phyloP scores from a whole-genome alignment of 2,113 vertebrate genomes.

The Macrotis lagotis region DNA sequence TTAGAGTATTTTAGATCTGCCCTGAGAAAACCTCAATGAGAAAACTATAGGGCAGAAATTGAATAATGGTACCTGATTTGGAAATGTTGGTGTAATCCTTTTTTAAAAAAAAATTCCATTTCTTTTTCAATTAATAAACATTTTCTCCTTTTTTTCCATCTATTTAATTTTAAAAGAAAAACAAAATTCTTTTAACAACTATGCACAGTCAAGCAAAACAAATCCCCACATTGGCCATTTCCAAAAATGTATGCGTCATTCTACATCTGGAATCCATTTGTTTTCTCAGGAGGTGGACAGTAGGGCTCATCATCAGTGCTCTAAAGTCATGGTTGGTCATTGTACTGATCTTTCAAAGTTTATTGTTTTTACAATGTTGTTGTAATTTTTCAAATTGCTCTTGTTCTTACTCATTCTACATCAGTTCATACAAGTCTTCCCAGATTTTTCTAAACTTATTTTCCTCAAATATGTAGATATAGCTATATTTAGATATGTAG shows the following conservation, averaged over 20 bases:
- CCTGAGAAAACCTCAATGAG: not conserved
- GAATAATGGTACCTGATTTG: not conserved
- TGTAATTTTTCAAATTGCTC: not conserved
- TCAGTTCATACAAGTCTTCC: not conserved
- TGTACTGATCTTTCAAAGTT: not conserved
- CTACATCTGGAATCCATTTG: not conserved
- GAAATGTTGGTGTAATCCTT: not conserved
- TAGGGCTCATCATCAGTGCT: not conserved
- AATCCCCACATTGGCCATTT: not conserved
- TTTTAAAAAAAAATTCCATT: not conserved
- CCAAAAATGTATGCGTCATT: not conserved
- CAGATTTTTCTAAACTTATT: not conserved
- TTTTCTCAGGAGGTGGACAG: not conserved
- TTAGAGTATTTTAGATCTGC: not conserved
- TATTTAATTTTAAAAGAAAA: not conserved
- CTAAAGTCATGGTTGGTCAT: not conserved
- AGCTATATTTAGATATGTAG: too few species aligned
- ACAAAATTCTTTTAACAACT: not conserved
- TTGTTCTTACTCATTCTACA: not conserved
- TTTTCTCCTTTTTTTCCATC: not conserved
- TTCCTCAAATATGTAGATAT: too few species aligned
- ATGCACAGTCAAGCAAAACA: not conserved
- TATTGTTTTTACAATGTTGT: not conserved
- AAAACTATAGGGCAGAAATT: not conserved
- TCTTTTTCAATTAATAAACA: not conserved